A percentile compares a stretch with the other conserved stretches of the same genome.
phyloP scores from a whole-genome alignment of 2,888 invertebrate genomes.

The Nebria brevicollis region DNA sequence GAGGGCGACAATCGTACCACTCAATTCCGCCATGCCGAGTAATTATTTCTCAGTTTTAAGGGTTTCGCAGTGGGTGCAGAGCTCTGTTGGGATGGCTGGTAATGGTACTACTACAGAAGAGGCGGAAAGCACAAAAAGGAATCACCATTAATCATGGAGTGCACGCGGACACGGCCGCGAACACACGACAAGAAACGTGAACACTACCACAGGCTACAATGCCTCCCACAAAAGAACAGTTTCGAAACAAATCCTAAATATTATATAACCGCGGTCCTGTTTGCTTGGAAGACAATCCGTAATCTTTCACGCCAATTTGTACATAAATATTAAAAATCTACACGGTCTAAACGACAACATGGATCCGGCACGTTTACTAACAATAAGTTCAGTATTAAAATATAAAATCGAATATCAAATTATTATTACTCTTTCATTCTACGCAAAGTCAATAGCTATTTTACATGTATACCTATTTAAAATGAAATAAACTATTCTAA shows the following conservation, averaged over 20 bases:
- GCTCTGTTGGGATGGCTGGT: background rate
- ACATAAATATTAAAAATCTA: background rate
- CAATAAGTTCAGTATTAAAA: too few relatives aligned
- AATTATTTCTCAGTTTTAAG: constrained; percentile 21
- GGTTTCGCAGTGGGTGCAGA: background rate
- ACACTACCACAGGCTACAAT: background rate
- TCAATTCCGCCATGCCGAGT: background rate
- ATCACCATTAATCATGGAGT: constrained; percentile 20
- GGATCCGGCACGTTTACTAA: too few relatives aligned
- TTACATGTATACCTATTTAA: too few relatives aligned
- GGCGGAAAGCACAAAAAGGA: constrained; percentile 18
- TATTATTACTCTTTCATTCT: too few relatives aligned
- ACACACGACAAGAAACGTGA: constrained; percentile 15
- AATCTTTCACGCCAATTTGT: background rate
- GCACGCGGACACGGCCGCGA: constrained; percentile 17
- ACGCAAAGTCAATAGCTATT: too few relatives aligned
- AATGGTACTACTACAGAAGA: constrained; percentile 15
- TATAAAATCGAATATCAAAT: too few relatives aligned
- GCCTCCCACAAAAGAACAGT: constrained; percentile 9
- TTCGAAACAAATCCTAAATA: constrained; percentile 3
- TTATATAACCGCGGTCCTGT: background rate
- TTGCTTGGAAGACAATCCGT: background rate
- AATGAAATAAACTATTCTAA: too few relatives aligned
- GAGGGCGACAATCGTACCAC: constrained; percentile 9
- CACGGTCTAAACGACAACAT: too few relatives aligned